These are phyloP conservation scores for Onthophagus taurus DNA, from an alignment of 1,140 invertebrate species.

Conservation along the genomic window DNA sequence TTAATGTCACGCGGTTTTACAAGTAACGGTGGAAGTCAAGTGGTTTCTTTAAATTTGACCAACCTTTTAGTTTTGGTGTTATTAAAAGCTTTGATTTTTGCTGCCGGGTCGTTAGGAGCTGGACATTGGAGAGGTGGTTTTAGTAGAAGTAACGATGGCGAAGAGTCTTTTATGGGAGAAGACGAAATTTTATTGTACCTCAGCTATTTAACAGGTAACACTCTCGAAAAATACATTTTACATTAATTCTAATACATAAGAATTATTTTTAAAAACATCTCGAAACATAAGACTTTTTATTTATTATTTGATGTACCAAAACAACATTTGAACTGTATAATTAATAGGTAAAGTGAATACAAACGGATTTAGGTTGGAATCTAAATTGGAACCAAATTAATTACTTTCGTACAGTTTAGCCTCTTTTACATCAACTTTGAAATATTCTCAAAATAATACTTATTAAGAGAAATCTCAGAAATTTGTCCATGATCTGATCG, in stretches of 20 bases:
- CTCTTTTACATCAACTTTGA: too few species aligned
- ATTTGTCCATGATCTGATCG: too few species aligned
- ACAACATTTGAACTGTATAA: background rate
- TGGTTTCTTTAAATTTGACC: conserved; percentile 72
- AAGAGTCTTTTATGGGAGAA: conserved; percentile 28
- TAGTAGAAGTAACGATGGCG: conserved; percentile 44
- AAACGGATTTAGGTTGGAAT: too few species aligned
- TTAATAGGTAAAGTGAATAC: background rate
- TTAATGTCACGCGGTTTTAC: conserved; percentile 30
- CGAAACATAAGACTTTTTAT: too few species aligned
- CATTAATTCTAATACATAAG: background rate
- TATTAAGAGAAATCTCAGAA: too few species aligned
- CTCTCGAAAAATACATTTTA: background rate
- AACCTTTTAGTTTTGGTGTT: conserved; percentile 70
- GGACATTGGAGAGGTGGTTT: conserved; percentile 50
- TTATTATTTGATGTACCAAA: too few species aligned
- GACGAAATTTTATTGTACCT: conserved; percentile 32
- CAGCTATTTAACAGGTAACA: conserved; percentile 31
- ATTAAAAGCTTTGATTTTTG: conserved; percentile 70
- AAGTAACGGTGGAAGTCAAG: conserved; percentile 41
- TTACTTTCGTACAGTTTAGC: too few species aligned
- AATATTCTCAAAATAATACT: too few species aligned
- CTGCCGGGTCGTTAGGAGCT: conserved; percentile 65
- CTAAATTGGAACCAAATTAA: too few species aligned
- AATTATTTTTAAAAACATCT: too few species aligned